Base-by-base conservation (phyloP, 2,797 vertebrate genomes). In the Sebastiscus tertius region DNA sequence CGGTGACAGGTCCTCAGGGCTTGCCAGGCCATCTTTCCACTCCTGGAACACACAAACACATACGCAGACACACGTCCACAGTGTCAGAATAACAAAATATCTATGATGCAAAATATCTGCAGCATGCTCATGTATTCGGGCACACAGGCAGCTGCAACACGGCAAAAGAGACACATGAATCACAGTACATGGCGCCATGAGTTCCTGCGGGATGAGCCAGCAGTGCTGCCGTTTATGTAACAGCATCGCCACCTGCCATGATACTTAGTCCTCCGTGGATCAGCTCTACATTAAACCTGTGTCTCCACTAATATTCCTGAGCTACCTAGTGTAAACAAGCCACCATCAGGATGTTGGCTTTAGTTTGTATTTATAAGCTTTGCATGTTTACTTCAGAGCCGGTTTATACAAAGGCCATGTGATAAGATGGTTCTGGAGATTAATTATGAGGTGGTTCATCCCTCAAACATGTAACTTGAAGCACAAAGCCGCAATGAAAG, bases 11-110 rank as follows among this genome's bases (percentile, higher is more conserved):
- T 95, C 93, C 77, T 95, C 92, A 0, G 95, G 93, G 76, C 92
- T 94, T 2, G 93, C 92, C 18, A 95, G 87, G 72, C 92, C 89
- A 55, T 96, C 95, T 85, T 91, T 96, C 94, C 95, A 95, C 90
- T 96, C 96, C 96, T 96, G 83, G 7, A 89, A 79, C 8, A 80
- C 22, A 91, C 46, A 84, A 52, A 89, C 31, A 84, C 11, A 73
- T 34, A 76, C 20, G 55, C 66, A 74, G 36, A 83, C 42, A 80
- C 20, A 80, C 4, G 2, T 29, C 7, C 36, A 66, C 14, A 64
- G 33, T 60, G 67, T 84, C 78, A 86, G 67, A 72, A 73, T 79
- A 60, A 82, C 36, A 85, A 46, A 71, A 33, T 20, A 58, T 71
- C 54, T 80, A 31, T 61, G n/a, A 81, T 31, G 46, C 33, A 54